Conservation (phyloP, 1,140 invertebrate species). For the Apis mellifera region DNA sequence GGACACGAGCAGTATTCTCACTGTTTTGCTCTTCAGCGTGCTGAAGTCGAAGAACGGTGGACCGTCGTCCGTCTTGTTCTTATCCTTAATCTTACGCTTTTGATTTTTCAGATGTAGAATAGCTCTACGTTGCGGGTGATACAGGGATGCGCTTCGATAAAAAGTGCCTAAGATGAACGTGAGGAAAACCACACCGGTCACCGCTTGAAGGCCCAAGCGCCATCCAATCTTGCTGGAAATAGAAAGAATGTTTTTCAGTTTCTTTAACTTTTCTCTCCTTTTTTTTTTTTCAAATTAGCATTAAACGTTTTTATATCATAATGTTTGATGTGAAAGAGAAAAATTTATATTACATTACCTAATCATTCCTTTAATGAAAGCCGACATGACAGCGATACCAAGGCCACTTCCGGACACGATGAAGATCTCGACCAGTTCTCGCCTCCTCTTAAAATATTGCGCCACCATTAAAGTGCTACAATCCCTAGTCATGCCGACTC, state of each 20-base stretch:
- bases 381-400: conserved; percentile 92
- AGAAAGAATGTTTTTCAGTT: neutral
- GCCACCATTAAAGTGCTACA: conserved; percentile 95
- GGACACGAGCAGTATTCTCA: conserved; percentile 91
- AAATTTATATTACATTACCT: conserved; percentile 82
- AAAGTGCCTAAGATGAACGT: conserved; percentile 94
- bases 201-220: conserved; percentile 92
- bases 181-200: conserved; percentile 91
- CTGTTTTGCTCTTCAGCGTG: conserved; percentile 91
- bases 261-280: neutral
- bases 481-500: conserved; percentile 91
- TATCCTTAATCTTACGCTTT: conserved; percentile 91
- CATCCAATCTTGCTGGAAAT: conserved; percentile 90
- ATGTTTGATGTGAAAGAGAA: neutral
- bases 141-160: conserved; percentile 93
- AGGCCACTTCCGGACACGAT: conserved; percentile 92
- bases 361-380: conserved; percentile 89
- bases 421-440: conserved; percentile 94
- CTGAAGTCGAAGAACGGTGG: conserved; percentile 93
- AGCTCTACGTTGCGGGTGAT: conserved; percentile 93
- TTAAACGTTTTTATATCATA: neutral
- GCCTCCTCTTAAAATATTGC: conserved; percentile 92
- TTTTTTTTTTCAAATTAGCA: neutral
- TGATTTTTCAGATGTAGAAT: conserved; percentile 96
- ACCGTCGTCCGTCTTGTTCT: conserved; percentile 88